Evolutionary conservation across 2,113 vertebrate genomes (phyloP).

Genomic region (Nanorana parkeri): DNA sequence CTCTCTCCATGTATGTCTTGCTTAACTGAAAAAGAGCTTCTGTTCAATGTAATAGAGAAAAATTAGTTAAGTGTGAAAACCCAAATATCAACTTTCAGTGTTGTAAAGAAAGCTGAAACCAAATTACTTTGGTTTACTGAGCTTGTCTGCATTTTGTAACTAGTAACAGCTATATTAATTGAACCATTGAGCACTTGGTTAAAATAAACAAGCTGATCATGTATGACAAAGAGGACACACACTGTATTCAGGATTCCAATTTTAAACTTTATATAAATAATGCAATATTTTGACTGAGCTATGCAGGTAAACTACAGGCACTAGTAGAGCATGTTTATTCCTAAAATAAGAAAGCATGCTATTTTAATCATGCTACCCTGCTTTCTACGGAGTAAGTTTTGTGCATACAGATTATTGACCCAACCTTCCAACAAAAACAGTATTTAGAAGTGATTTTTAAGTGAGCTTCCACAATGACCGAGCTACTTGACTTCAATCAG

Average conservation of each 20-base stretch:
- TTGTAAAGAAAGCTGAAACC: no score
- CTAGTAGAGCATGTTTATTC: neutral
- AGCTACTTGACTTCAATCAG: slow-evolving; percentile 72
- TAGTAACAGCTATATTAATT: neutral
- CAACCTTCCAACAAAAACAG: slow-evolving; percentile 60
- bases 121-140: no score
- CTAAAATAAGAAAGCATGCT: slow-evolving; percentile 47
- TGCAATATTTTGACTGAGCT: neutral
- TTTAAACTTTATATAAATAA: neutral
- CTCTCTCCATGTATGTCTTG: no score
- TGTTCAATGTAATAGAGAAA: no score
- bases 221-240: neutral
- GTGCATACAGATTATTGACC: slow-evolving; percentile 59
- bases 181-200: neutral
- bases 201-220: neutral
- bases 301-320: neutral
- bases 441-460: slow-evolving; percentile 65
- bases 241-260: neutral
- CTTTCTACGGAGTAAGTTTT: slow-evolving; percentile 52
- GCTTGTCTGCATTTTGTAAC: no score
- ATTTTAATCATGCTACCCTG: slow-evolving; percentile 45
- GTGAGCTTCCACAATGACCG: slow-evolving; percentile 64
- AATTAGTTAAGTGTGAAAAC: no score
- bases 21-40: no score
- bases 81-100: no score